Evolutionary conservation across 2,797 vertebrate species (phyloP), one percentile per base, ranked within the genome.

Genomic region (Orestias chungarensis): DNA sequence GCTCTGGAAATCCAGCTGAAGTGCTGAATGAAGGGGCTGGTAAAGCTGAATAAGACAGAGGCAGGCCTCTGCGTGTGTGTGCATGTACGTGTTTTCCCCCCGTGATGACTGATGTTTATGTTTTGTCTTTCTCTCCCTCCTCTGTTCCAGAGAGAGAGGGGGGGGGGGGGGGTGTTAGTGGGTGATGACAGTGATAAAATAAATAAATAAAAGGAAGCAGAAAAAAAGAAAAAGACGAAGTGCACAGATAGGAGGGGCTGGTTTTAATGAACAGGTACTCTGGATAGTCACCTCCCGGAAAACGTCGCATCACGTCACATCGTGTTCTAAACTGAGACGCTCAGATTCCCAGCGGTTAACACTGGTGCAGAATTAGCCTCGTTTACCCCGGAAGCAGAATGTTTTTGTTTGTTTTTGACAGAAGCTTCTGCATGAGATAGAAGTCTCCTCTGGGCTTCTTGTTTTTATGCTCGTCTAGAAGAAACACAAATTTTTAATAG

Each of bases 251-350:
- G 49, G 50, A 52, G 71, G 71, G 70, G 29, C 29, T 70, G 55
- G 64, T 46, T 42, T 38, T 29, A 70, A 75, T 77, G 54, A 84
- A 79, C 80, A 74, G 79, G 80, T 86, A 76, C 35, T 44, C 23
- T 43, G 23, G 0, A 52, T 59, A 44, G 73, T 59, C 76, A 74
- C 75, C 80, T 86, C 67, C 62, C 81, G 78, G 87, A 85, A 83
- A 86, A 85, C 74, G 67, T 79, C 80, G 67, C 69, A 33, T 86
- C 72, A 74, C 10, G 74, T 80, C 57, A 79, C 80, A 78, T 90
- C 82, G 9, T 87, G 85, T 84, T 84, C 86, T 70, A 72, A 81
- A 84, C 70, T 79, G 86, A 84, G 66, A 74, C 70, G 81, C 82
- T 61, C 50, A 66, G 74, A 82, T 75, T 81, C 74, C 66, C 74